phyloP scores from a whole-genome alignment of 2,888 invertebrate species.

The Epinotia brunnichana region DNA sequence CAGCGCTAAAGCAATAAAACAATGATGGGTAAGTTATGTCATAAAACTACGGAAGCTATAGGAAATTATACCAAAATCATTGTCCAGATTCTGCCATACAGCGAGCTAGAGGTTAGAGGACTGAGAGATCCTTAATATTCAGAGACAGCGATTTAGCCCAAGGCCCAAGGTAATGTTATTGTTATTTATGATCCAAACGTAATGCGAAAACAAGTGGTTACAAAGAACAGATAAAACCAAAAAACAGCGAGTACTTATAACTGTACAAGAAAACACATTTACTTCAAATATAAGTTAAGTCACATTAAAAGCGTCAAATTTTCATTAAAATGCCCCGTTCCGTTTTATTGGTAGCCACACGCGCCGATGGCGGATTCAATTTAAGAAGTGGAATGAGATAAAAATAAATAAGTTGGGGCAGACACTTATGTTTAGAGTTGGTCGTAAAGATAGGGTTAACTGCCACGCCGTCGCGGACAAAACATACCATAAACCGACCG shows the following conservation, averaged over 20 bases:
- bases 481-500: slow-evolving; percentile 82
- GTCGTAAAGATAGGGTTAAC: slow-evolving; percentile 84
- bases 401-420: slow-evolving; percentile 82
- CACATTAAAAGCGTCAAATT: slow-evolving; percentile 75
- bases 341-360: slow-evolving; percentile 74
- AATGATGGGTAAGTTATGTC: not conserved
- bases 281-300: slow-evolving; percentile 68
- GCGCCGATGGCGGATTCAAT: slow-evolving; percentile 80
- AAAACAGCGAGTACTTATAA: not conserved
- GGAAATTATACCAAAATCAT: not conserved
- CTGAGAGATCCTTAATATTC: too few species aligned
- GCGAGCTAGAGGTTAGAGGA: too few species aligned
- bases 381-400: slow-evolving; percentile 83
- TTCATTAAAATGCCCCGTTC: slow-evolving; percentile 74
- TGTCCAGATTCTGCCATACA: not conserved
- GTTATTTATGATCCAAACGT: not conserved
- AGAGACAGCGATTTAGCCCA: too few species aligned
- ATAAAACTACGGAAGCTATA: not conserved
- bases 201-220: not conserved
- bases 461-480: slow-evolving; percentile 79
- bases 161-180: not conserved
- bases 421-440: slow-evolving; percentile 83
- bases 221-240: not conserved
- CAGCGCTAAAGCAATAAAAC: not conserved
- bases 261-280: slow-evolving; percentile 53